A percentile compares a stretch with the other conserved stretches of the same genome.
Conservation (phyloP, 1,140 invertebrate genomes). For the Anastrepha obliqua region DNA sequence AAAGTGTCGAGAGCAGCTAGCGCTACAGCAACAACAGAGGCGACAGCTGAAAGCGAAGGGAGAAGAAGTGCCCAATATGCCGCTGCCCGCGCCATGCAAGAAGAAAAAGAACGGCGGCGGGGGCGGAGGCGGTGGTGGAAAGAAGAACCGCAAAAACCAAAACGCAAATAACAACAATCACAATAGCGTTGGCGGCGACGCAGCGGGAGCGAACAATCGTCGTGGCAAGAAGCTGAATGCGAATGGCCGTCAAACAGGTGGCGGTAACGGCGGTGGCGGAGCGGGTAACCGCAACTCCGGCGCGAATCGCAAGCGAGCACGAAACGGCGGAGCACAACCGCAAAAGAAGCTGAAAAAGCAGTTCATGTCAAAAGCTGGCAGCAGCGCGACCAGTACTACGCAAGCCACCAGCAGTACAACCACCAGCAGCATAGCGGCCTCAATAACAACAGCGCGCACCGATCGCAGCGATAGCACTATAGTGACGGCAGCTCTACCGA, state of each 20-base stretch:
- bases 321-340: constrained; percentile 52
- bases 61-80: constrained; percentile 30
- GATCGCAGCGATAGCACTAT: constrained; percentile 51
- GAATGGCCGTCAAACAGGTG: neutral
- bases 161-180: constrained; percentile 42
- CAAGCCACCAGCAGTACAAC: constrained; percentile 16
- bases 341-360: constrained; percentile 33
- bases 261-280: constrained; percentile 12
- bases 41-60: constrained; percentile 37
- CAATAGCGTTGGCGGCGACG: neutral
- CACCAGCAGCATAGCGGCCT: constrained; percentile 18
- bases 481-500: constrained; percentile 57
- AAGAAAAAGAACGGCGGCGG: constrained; percentile 49
- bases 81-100: constrained; percentile 34
- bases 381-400: constrained; percentile 45
- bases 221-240: constrained; percentile 51
- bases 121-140: constrained; percentile 45
- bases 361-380: constrained; percentile 53
- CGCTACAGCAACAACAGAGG: constrained; percentile 59
- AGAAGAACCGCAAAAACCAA: constrained; percentile 52
- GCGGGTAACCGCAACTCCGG: constrained; percentile 20
- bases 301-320: neutral
- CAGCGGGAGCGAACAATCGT: constrained; percentile 5
- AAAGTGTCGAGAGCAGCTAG: constrained; percentile 62
- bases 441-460: constrained; percentile 48